Base-by-base conservation (phyloP, 2,888 invertebrate genomes). In the Mylabris sibirica region DNA sequence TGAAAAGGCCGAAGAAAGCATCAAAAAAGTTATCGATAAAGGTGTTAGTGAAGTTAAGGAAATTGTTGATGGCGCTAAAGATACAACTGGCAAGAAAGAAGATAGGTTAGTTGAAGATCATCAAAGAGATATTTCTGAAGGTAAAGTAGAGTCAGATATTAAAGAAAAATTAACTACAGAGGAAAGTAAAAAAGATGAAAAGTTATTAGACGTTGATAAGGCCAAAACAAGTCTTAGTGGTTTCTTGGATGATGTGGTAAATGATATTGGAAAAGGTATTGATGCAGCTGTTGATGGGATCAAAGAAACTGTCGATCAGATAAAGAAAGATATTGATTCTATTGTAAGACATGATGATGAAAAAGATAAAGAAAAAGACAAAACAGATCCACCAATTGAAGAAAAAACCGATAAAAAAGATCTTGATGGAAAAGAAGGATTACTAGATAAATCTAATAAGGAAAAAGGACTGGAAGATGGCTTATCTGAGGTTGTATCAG, bases 21-120 rank as follows among this genome's bases (percentile, higher is more conserved):
- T 70, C 2, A 11, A 34, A 24, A 44, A 38, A 24, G 59, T 68
- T 12, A 22, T 66, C 20, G 65, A 63, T 17, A 67, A 70, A 63
- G 65, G 64, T 20, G 63, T 65, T 22, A 41, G 35, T 53, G 70
- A 65, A 65, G 60, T 70, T 26, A 67, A 70, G 62, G 70, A 67
- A 38, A 49, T 67, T 41, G 65, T 67, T 38, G 65, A 67, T 35
- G 63, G 1, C 2, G 4, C 26, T 14, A n/a, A 57, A 26, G 57
- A 26, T 26, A n/a, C 2, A 14, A n/a, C 12, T 11, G 4, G n/a
- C 1, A 26, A 57, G 57, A 24, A 57, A 26, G 57, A 57, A 2
- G 24, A 24, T 1, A 57, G 14, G 14, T 9, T 11, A 2, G 1
- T 6, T 26, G 49, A 49, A 9, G 20, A 20, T 20, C 49, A 20